Evolutionary conservation across 2,888 invertebrate species (phyloP).

Genomic region (Rhynchonema sp.): DNA sequence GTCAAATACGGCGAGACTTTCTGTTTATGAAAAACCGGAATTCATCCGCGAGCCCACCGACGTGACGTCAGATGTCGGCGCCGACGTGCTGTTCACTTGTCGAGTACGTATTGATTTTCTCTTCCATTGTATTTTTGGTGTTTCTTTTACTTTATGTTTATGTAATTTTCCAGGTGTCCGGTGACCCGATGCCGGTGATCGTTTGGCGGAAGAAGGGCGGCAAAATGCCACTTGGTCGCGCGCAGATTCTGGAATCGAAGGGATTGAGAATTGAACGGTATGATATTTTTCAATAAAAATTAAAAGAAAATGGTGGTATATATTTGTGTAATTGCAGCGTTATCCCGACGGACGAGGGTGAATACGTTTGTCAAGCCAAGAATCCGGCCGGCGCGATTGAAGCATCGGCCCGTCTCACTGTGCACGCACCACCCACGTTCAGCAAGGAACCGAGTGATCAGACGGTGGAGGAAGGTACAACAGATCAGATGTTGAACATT

Average conservation of each 20-base stretch:
- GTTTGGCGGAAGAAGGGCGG: constrained; percentile 20
- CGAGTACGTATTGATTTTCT: constrained; percentile 23
- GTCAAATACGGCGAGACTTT: constrained; percentile 22
- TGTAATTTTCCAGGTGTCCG: too few species aligned
- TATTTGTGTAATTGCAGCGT: constrained; percentile 15
- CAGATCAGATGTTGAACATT: neutral
- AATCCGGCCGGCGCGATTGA: constrained; percentile 27
- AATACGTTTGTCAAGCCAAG: constrained; percentile 26
- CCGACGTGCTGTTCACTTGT: constrained; percentile 26
- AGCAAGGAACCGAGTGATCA: constrained; percentile 9
- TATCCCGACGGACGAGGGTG: constrained; percentile 24
- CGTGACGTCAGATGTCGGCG: constrained; percentile 20
- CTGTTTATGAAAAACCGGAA: constrained; percentile 25
- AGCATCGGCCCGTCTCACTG: constrained; percentile 21
- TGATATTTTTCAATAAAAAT: neutral
- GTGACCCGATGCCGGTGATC: constrained; percentile 11
- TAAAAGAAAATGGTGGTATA: neutral
- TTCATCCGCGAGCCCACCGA: constrained; percentile 14
- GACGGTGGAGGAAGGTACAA: constrained; percentile 1
- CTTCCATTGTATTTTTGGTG: constrained; percentile 18
- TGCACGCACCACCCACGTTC: constrained; percentile 22
- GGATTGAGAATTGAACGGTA: constrained; percentile 24
- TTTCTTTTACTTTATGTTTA: too few species aligned
- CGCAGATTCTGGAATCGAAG: constrained; percentile 22
- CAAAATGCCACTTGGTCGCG: constrained; percentile 25